These are phyloP conservation scores for Artemia sinica DNA, from an alignment of 2,888 invertebrate genomes.

Conservation along the genomic window DNA sequence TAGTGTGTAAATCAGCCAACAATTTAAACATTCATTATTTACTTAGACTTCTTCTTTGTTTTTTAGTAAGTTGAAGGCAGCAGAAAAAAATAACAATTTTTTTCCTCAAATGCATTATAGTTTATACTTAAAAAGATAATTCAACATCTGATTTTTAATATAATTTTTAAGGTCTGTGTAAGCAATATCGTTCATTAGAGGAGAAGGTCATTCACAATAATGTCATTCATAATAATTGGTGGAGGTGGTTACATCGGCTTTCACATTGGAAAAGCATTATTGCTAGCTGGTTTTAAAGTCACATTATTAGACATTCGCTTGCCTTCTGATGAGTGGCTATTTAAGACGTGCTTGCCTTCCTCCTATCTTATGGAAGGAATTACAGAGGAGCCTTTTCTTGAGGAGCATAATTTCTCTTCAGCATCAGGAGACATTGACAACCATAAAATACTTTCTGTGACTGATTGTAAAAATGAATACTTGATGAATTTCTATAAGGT, in stretches of 20 bases:
- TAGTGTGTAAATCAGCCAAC: too few relatives aligned
- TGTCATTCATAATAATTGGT: slow-evolving; percentile 29
- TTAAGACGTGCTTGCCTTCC: not conserved
- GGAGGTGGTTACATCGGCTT: slow-evolving; percentile 34
- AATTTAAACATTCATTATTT: too few relatives aligned
- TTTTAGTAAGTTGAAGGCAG: too few relatives aligned
- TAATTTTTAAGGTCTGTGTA: too few relatives aligned
- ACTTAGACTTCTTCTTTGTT: too few relatives aligned
- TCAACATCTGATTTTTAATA: too few relatives aligned
- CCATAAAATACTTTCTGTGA: not conserved
- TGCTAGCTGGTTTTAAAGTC: slow-evolving; percentile 30
- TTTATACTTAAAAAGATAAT: too few relatives aligned
- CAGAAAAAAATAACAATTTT: too few relatives aligned
- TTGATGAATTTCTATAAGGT: not conserved
- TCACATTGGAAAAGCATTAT: slow-evolving; percentile 30
- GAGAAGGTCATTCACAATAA: too few relatives aligned
- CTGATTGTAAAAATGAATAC: not conserved
- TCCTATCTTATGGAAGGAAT: not conserved
- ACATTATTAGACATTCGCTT: slow-evolving; percentile 30
- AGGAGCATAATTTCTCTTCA: not conserved
- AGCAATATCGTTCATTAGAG: too few relatives aligned
- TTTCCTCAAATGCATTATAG: too few relatives aligned
- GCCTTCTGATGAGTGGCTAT: slow-evolving; percentile 27
- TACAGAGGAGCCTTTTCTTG: not conserved
- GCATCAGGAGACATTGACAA: not conserved